Conservation (phyloP, 2,113 vertebrate species). For the Elanoides forficatus region DNA sequence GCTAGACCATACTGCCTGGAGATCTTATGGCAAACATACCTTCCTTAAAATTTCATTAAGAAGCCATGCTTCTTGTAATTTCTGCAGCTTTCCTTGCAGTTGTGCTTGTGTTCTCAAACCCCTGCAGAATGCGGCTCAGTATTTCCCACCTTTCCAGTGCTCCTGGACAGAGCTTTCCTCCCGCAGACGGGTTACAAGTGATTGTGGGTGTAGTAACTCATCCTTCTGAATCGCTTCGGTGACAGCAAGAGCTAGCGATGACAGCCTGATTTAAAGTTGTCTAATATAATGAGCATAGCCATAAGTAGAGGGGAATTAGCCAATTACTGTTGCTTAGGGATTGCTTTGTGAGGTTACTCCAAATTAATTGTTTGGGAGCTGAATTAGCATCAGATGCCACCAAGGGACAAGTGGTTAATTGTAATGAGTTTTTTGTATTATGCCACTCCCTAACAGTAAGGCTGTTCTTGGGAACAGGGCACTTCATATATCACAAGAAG, state of each 20-base stretch:
- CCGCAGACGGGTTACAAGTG: not conserved
- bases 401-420: conserved; percentile 26
- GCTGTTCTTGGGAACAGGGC: not conserved
- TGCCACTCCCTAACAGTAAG: not conserved
- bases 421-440: not conserved
- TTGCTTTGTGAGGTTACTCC: conserved; percentile 18
- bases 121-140: rapidly evolving
- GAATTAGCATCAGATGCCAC: not conserved
- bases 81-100: not conserved
- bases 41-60: not conserved
- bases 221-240: not conserved
- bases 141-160: not conserved
- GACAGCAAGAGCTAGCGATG: not conserved
- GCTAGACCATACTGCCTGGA: not conserved
- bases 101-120: not conserved
- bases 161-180: not conserved
- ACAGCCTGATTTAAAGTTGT: conserved; percentile 49
- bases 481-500: not conserved
- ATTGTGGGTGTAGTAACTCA: not conserved
- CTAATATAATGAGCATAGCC: conserved; percentile 37
- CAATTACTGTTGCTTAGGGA: conserved; percentile 31
- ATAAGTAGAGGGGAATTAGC: conserved; percentile 27
- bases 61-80: not conserved
- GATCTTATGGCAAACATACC: not conserved
- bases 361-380: not conserved